Evolutionary conservation across 2,797 vertebrate species (phyloP).

Genomic region (Scolopax bukidnonensis): DNA sequence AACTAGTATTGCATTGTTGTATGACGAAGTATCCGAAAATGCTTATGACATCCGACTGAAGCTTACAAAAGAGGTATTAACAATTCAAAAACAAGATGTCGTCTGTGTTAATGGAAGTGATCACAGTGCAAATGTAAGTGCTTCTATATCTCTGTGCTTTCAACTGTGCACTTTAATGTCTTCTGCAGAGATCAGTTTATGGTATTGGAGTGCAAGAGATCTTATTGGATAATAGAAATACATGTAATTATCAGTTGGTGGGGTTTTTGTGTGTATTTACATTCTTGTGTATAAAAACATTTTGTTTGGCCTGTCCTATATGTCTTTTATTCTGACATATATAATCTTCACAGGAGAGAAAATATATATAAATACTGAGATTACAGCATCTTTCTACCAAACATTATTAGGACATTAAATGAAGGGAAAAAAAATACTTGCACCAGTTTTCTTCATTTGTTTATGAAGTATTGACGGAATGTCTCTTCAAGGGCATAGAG

Average conservation of each 20-base stretch:
- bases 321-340: neutral
- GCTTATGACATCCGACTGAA: constrained; percentile 90
- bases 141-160: constrained; percentile 58
- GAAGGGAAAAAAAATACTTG: neutral
- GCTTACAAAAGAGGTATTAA: constrained; percentile 89
- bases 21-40: constrained; percentile 85
- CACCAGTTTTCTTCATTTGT: neutral
- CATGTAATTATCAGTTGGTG: neutral
- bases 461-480: neutral
- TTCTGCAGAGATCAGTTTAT: neutral
- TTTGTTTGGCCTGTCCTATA: neutral
- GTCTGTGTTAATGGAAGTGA: constrained; percentile 84
- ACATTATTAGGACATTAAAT: neutral
- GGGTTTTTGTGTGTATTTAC: neutral
- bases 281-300: neutral
- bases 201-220: neutral
- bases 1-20: constrained; percentile 88
- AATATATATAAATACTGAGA: neutral
- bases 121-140: constrained; percentile 91
- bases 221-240: neutral
- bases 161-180: neutral
- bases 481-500: neutral
- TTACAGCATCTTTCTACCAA: neutral
- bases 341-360: neutral
- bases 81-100: constrained; percentile 93